These are phyloP conservation scores for Parazoanthus darwini DNA, from an alignment of 92 coral and sea anemone genomes.

Conservation along the genomic window DNA sequence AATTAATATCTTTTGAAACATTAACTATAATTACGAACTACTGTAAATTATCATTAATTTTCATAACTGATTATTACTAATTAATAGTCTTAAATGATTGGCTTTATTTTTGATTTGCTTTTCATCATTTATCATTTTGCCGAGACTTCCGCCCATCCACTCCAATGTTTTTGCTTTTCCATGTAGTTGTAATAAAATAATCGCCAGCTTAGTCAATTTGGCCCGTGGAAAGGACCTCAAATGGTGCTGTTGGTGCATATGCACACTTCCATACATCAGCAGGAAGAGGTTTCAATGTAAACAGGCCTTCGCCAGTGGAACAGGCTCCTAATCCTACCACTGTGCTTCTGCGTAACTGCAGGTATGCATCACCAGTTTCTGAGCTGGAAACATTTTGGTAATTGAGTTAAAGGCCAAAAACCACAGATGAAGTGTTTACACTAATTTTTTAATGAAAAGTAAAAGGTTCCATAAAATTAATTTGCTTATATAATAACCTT, in stretches of 20 bases:
- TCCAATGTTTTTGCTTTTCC: background rate
- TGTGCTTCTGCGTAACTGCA: conserved; percentile 12
- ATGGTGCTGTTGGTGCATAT: conserved; percentile 38
- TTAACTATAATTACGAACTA: no score
- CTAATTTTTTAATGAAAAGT: background rate
- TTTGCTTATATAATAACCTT: background rate
- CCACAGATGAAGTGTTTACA: background rate
- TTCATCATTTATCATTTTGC: conserved; percentile 29
- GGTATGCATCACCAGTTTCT: conserved; percentile 16
- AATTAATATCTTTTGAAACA: no score
- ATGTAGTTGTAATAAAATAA: conserved; percentile 2
- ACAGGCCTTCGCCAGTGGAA: conserved; percentile 27
- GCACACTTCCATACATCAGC: conserved; percentile 20
- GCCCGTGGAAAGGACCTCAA: conserved; percentile 1
- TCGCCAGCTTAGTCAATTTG: background rate
- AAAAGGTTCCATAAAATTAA: background rate
- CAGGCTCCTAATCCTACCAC: conserved; percentile 29
- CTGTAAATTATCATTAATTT: no score
- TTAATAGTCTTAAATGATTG: no score
- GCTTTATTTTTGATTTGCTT: background rate
- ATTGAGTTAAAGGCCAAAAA: background rate
- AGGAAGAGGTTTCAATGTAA: conserved; percentile 18
- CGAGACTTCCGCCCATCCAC: conserved; percentile 33
- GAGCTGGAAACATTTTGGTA: conserved; percentile 7
- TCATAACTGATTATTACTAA: no score